phyloP scores from a whole-genome alignment of 2,113 vertebrate genomes.

The Polypterus bichir region DNA sequence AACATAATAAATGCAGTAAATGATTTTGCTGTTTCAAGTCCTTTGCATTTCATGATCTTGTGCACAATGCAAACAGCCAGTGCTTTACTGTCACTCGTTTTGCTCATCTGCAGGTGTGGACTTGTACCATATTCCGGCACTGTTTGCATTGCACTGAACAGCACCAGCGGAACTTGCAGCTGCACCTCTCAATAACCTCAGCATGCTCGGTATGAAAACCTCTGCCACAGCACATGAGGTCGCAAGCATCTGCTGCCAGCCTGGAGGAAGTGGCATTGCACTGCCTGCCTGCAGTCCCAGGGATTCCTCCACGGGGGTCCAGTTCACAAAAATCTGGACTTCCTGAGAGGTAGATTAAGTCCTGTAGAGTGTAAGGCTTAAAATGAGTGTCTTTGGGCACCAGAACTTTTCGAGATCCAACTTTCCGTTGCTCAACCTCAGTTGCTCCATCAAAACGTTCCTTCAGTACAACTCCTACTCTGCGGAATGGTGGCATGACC shows the following conservation, averaged over 20 bases:
- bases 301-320: conserved; percentile 38
- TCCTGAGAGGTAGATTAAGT: conserved; percentile 45
- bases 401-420: conserved; percentile 34
- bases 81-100: too few relatives aligned
- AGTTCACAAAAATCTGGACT: conserved; percentile 53
- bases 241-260: conserved; percentile 43
- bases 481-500: conserved; percentile 51
- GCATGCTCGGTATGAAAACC: conserved; percentile 44
- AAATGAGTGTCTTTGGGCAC: conserved; percentile 52
- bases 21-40: too few relatives aligned
- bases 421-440: conserved; percentile 31
- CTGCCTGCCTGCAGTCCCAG: conserved; percentile 42
- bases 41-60: too few relatives aligned
- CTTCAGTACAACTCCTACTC: conserved; percentile 47
- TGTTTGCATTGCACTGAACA: conserved; percentile 54
- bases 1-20: too few relatives aligned
- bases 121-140: conserved; percentile 49
- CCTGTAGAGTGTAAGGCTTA: conserved; percentile 48
- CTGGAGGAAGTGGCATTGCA: conserved; percentile 46
- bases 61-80: too few relatives aligned
- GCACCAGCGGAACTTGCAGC: conserved; percentile 59
- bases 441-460: conserved; percentile 52
- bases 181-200: conserved; percentile 49
- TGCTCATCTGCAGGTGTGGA: conserved; percentile 43
- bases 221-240: conserved; percentile 53